Percentiles rank a stretch among this genome's conserved stretches.
These are phyloP conservation scores for Albula goreensis DNA, from an alignment of 2,113 vertebrate genomes.

Conservation along the genomic window DNA sequence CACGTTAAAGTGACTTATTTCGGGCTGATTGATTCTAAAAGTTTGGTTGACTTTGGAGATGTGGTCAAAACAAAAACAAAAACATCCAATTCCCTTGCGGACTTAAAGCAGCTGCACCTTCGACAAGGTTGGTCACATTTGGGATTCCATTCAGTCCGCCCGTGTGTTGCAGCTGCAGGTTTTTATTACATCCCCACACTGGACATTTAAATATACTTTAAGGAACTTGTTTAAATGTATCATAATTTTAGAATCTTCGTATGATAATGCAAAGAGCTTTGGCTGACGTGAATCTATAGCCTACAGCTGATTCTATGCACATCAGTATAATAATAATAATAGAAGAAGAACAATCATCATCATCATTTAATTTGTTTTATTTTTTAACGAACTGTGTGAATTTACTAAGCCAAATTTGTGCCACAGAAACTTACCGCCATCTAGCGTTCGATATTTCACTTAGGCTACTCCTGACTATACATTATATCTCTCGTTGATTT, in stretches of 20 bases:
- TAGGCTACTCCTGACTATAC: background rate
- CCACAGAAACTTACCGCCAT: slow-evolving; percentile 43
- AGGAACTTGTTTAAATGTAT: too few relatives aligned
- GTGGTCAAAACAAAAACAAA: background rate
- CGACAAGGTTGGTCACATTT: background rate
- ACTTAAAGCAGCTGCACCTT: background rate
- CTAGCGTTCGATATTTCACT: slow-evolving; percentile 39
- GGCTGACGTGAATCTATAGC: too few relatives aligned
- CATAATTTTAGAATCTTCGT: too few relatives aligned
- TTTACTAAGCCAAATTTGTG: background rate
- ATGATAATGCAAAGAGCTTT: too few relatives aligned
- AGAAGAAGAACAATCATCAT: too few relatives aligned
- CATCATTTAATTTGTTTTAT: background rate
- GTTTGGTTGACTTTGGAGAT: background rate
- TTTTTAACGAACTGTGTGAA: background rate
- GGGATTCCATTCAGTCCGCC: too few relatives aligned
- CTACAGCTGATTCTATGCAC: too few relatives aligned
- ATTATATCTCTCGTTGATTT: background rate
- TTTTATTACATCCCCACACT: too few relatives aligned
- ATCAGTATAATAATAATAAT: background rate
- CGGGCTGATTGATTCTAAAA: too few relatives aligned
- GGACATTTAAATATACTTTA: too few relatives aligned
- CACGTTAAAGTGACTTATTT: background rate
- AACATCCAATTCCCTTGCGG: background rate
- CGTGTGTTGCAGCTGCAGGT: too few relatives aligned